Percentiles rank a stretch among this genome's conserved stretches.
phyloP scores from a whole-genome alignment of 2,113 vertebrate genomes.

The Apteryx owenii region DNA sequence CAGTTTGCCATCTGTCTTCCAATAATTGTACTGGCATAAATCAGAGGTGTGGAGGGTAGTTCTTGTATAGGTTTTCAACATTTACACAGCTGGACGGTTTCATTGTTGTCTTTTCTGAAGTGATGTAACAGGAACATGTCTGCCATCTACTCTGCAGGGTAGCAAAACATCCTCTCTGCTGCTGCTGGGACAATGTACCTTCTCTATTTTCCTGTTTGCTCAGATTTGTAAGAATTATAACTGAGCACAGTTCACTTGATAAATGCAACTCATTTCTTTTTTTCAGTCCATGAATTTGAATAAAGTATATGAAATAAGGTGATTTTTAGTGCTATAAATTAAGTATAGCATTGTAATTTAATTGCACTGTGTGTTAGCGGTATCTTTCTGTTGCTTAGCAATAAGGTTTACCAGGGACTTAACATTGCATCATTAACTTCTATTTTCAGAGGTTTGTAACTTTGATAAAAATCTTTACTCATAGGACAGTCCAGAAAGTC shows the following conservation, averaged over 20 bases:
- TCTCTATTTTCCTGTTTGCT: neutral
- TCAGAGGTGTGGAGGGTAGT: neutral
- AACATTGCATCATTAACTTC: slow-evolving; percentile 27
- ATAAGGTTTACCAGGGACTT: slow-evolving; percentile 26
- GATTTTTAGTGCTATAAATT: slow-evolving; percentile 1
- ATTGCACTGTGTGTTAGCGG: slow-evolving; percentile 8
- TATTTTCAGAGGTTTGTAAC: slow-evolving; percentile 18
- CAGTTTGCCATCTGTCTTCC: neutral
- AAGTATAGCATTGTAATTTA: slow-evolving; percentile 6
- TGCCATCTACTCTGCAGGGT: neutral
- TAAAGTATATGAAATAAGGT: neutral
- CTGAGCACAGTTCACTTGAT: neutral
- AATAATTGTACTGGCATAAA: neutral
- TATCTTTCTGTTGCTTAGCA: slow-evolving; percentile 57
- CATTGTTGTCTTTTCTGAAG: neutral
- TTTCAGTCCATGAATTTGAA: neutral
- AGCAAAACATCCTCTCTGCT: neutral
- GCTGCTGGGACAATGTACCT: neutral
- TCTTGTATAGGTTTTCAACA: neutral
- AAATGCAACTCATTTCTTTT: neutral
- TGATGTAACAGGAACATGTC: neutral
- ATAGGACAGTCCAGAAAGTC: neutral
- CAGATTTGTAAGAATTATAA: neutral
- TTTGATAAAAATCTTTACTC: slow-evolving; percentile 7
- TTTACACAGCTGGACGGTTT: fast-evolving